Percentiles rank a stretch among this genome's conserved stretches.
These are phyloP conservation scores for Papilio glaucus DNA, from an alignment of 1,140 invertebrate species.

Conservation along the genomic window DNA sequence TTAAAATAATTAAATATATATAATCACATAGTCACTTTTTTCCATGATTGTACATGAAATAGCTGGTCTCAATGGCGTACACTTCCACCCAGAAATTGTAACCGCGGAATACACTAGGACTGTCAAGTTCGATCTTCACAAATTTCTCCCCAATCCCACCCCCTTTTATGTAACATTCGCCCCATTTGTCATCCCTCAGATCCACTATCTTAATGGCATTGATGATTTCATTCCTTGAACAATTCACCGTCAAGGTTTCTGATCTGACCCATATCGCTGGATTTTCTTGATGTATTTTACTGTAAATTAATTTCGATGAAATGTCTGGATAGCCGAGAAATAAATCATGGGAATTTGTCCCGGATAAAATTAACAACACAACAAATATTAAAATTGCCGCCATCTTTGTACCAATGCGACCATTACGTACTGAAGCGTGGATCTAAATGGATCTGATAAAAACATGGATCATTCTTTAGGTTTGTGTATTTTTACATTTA, in stretches of 20 bases:
- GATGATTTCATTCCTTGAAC: constrained; percentile 63
- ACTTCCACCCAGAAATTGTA: constrained; percentile 74
- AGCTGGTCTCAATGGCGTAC: constrained; percentile 45
- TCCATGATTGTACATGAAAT: constrained; percentile 28
- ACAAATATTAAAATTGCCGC: constrained; percentile 13
- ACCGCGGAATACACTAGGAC: constrained; percentile 69
- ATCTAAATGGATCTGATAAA: constrained; percentile 11
- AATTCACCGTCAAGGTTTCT: constrained; percentile 65
- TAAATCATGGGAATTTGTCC: constrained; percentile 59
- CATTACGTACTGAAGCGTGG: not conserved
- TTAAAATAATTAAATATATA: not conserved
- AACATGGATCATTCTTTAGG: not conserved
- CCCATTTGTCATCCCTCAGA: constrained; percentile 65
- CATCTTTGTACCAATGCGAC: constrained; percentile 9
- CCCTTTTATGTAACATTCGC: constrained; percentile 63
- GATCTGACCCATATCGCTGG: constrained; percentile 71
- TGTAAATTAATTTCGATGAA: constrained; percentile 61
- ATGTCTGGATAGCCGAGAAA: constrained; percentile 52
- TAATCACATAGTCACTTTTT: constrained; percentile 28
- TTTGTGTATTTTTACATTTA: constrained; percentile 34
- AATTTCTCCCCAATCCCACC: constrained; percentile 66
- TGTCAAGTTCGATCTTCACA: constrained; percentile 65
- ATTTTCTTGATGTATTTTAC: constrained; percentile 67
- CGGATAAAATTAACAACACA: constrained; percentile 37
- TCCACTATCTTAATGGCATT: constrained; percentile 66